Conservation (phyloP, 2,113 vertebrate species). For the Apteryx owenii region DNA sequence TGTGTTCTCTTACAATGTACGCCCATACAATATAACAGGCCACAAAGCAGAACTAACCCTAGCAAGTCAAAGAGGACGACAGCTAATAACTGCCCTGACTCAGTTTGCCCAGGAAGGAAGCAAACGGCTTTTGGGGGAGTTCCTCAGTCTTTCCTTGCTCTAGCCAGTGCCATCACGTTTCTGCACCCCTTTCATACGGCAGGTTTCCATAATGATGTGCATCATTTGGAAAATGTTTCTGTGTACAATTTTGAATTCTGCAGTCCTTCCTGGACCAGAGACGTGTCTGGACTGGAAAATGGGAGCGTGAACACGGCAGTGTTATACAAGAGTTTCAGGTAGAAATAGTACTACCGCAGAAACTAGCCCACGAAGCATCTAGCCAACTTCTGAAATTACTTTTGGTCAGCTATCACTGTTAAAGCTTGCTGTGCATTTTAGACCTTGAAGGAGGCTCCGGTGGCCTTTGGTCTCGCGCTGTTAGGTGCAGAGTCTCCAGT, state of each 20-base stretch:
- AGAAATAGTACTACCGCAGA: background rate
- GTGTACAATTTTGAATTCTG: background rate
- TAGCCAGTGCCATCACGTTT: background rate
- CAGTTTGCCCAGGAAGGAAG: background rate
- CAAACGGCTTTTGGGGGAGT: background rate
- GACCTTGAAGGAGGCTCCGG: background rate
- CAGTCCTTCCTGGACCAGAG: background rate
- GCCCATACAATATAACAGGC: background rate
- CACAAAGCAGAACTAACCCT: background rate
- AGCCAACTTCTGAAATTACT: background rate
- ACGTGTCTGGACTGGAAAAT: background rate
- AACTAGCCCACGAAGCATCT: background rate
- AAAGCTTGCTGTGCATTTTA: rapidly evolving
- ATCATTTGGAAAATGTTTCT: background rate
- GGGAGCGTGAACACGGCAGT: rapidly evolving
- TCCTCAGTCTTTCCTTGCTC: background rate
- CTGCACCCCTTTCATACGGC: background rate
- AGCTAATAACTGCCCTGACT: background rate
- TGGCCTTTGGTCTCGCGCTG: background rate
- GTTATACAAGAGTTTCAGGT: background rate
- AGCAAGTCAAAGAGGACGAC: background rate
- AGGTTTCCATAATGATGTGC: background rate
- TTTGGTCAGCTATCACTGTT: background rate
- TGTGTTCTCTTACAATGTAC: background rate
- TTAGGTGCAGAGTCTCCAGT: background rate